Base-by-base conservation (phyloP, 2,113 vertebrate genomes). In the Lasiurus borealis region DNA sequence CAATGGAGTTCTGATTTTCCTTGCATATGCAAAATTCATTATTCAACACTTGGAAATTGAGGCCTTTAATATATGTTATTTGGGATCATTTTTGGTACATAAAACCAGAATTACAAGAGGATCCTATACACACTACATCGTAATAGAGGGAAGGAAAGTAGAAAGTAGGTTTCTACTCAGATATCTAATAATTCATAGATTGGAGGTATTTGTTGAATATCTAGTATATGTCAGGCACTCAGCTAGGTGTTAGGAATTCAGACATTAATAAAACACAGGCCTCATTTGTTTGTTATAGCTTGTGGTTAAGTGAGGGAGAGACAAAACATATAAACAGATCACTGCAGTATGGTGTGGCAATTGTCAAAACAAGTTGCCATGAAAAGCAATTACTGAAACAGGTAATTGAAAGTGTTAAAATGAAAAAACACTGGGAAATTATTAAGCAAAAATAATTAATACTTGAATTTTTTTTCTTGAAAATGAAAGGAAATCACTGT, bases 1-100 rank as follows among this genome's bases (percentile, higher is more conserved):
- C 52, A 89, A 6, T 69, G 8, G 15, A 83, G 78, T 82, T 93
- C 29, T 87, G 21, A 52, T 34, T 83, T 52, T 90, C 8, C 69
- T 46, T 91, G 40, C 34, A 78, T n/a, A n/a, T 76, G 25, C 25
- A 80, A 66, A 90, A 94, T 81, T 93, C 50, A 91, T 2, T 84
- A 27, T n/a, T 94, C 44, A 91, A 86, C 10, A 85, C 57, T 81
- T 62, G 62, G 27, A 27, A 88, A 88, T 48, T 75, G 8, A 85
- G 15, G 5, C 1, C 12, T 59, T 89, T 82, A 77, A 52, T 59
- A 71, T 2, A 83, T 31, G 1, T 75, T 87, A 57, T 21, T 3
- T 81, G 25, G 66, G 0, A 6, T 14, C 16, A 92, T 18, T 88
- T 82, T 31, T 8, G 69, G 34, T 34, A 15, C 0, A 31, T 78